These are phyloP conservation scores for Daboia siamensis DNA, from an alignment of 2,113 vertebrate genomes.

Conservation along the genomic window DNA sequence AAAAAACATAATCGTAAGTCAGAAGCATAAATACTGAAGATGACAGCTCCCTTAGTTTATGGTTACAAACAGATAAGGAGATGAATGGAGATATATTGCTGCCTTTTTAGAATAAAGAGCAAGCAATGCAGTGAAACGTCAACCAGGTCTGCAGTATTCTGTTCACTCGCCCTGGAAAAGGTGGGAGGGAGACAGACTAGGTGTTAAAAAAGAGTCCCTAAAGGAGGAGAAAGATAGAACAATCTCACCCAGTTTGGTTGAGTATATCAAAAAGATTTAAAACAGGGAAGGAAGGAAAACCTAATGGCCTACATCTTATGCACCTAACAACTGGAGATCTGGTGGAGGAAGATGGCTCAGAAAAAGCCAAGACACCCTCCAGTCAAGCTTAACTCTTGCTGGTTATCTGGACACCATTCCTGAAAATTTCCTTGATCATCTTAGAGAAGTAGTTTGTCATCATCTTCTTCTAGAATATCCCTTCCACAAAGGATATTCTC, in stretches of 20 bases:
- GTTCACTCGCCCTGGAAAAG: not conserved
- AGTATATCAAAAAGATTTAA: not conserved
- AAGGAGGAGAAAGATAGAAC: not conserved
- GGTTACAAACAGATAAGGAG: constrained; percentile 27
- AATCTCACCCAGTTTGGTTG: constrained; percentile 1
- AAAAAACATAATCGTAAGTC: constrained; percentile 23
- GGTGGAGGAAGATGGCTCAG: not conserved
- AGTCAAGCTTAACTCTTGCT: not conserved
- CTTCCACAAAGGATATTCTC: not conserved
- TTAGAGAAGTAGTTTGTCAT: not conserved
- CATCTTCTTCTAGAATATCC: not conserved
- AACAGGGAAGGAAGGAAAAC: not conserved
- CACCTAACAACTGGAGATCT: not conserved
- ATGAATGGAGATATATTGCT: constrained; percentile 23
- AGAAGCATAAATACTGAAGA: constrained; percentile 27
- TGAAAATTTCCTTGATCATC: not conserved
- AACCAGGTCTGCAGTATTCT: not conserved
- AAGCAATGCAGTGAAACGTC: not conserved
- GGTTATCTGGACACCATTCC: not conserved
- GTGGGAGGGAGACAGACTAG: no score
- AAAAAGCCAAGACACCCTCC: not conserved
- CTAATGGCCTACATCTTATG: not conserved
- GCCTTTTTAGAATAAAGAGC: constrained; percentile 17
- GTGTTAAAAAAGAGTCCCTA: not conserved
- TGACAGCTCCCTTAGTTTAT: constrained; percentile 27